Percentiles rank a stretch among this genome's conserved stretches.
These are phyloP conservation scores for Channa maculata DNA, from an alignment of 2,113 vertebrate species.

Conservation along the genomic window DNA sequence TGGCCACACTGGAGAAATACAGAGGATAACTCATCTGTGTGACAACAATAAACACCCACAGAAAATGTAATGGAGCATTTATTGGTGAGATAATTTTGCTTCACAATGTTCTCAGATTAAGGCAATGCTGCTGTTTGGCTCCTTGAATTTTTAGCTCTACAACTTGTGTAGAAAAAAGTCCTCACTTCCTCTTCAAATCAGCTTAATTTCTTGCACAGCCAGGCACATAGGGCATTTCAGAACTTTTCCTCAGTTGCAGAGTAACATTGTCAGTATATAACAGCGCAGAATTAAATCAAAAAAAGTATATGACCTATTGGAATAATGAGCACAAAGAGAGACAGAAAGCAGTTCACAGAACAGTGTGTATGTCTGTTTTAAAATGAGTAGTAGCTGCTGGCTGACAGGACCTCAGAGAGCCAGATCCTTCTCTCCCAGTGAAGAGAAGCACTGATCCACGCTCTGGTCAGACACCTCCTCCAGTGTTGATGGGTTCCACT, in stretches of 20 bases:
- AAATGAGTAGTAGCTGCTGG: conserved; percentile 14
- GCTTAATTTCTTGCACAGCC: neutral
- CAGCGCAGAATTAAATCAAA: neutral
- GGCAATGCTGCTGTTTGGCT: conserved; percentile 18
- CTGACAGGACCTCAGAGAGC: conserved; percentile 75
- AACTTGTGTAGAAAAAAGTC: neutral
- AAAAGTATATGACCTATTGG: neutral
- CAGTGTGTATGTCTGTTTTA: neutral
- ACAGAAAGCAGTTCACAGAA: neutral
- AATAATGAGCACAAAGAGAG: neutral
- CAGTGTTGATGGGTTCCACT: conserved; percentile 89
- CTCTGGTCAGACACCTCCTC: conserved; percentile 87
- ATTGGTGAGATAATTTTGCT: conserved; percentile 38
- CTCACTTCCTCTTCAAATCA: conserved; percentile 1
- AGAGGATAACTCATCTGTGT: conserved; percentile 24
- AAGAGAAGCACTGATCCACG: conserved; percentile 87
- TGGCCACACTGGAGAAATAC: conserved; percentile 6
- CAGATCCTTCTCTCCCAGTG: conserved; percentile 89
- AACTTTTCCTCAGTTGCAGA: too few relatives aligned
- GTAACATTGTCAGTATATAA: neutral
- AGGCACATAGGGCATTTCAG: conserved; percentile 10
- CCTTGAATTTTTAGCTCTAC: too few relatives aligned
- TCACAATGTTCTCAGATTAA: conserved; percentile 16
- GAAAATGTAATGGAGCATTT: conserved; percentile 63
- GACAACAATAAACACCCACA: conserved; percentile 54